Percentiles rank a stretch among this genome's conserved stretches.
These are phyloP conservation scores for Arrhopalites spinosus DNA, from an alignment of 2,888 invertebrate genomes.

Conservation along the genomic window DNA sequence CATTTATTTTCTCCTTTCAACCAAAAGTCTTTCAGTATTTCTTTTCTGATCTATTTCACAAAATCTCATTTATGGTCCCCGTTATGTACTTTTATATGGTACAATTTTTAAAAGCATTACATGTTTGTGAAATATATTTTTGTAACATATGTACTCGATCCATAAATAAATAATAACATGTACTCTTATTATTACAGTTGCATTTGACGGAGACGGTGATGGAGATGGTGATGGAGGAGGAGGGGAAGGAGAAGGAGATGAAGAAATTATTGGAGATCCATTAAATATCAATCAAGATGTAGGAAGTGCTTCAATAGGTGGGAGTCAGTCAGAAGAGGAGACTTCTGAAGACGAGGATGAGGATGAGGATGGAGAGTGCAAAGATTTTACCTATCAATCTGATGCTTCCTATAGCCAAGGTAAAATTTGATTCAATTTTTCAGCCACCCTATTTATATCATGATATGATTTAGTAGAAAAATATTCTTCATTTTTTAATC, in stretches of 20 bases:
- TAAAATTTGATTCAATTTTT: slow-evolving; percentile 6
- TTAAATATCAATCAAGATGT: slow-evolving; percentile 49
- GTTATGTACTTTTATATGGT: too few species aligned
- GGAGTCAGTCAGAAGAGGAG: slow-evolving; percentile 48
- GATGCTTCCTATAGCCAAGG: slow-evolving; percentile 53
- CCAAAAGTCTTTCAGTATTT: too few species aligned
- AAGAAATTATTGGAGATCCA: slow-evolving; percentile 24
- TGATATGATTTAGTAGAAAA: background rate
- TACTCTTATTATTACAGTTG: too few species aligned
- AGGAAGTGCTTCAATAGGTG: slow-evolving; percentile 43
- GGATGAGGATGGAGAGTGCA: slow-evolving; percentile 50
- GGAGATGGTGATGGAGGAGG: background rate
- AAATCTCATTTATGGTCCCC: too few species aligned
- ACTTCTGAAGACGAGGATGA: slow-evolving; percentile 53
- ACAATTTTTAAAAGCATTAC: too few species aligned
- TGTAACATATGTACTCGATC: too few species aligned
- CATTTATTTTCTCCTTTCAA: too few species aligned
- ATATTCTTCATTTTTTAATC: background rate
- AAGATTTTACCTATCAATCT: slow-evolving; percentile 49
- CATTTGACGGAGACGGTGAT: slow-evolving; percentile 3
- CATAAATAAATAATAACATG: too few species aligned
- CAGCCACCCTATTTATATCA: background rate
- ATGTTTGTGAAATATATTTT: too few species aligned
- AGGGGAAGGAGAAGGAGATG: slow-evolving; percentile 23
- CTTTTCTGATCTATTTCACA: too few species aligned